Conservation (phyloP, 2,113 vertebrate genomes). For the Leptocoma aspasia region DNA sequence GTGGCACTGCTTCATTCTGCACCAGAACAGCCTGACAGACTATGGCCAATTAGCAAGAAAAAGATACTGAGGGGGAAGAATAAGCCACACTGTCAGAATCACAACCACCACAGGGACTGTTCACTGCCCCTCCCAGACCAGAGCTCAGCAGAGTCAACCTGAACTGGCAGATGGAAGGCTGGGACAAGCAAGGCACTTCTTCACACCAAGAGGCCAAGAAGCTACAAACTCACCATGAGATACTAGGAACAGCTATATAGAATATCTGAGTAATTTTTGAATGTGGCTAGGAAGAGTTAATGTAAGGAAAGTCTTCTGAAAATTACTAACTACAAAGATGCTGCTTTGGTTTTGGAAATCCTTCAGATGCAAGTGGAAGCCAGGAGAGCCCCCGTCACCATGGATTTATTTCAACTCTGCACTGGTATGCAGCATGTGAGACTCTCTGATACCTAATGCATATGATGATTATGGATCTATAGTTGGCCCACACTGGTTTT, state of each 20-base stretch:
- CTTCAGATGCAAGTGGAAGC: not conserved
- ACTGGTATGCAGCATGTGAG: rapidly evolving
- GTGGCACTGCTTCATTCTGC: not conserved
- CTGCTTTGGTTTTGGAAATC: not conserved
- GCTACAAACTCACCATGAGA: not conserved
- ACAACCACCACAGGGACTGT: not conserved
- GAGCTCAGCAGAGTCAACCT: not conserved
- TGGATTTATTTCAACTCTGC: not conserved
- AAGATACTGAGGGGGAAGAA: not conserved
- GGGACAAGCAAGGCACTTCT: not conserved
- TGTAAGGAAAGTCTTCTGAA: not conserved
- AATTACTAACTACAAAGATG: not conserved
- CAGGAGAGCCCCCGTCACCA: not conserved
- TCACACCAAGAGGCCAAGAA: not conserved
- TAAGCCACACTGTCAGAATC: not conserved
- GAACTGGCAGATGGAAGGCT: not conserved
- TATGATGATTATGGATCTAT: not conserved
- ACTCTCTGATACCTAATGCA: not conserved
- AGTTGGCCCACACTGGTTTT: not conserved
- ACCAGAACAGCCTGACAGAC: not conserved
- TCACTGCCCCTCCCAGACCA: not conserved
- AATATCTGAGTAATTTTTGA: not conserved
- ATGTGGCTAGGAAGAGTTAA: not conserved
- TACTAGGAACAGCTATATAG: rapidly evolving
- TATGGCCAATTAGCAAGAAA: not conserved